Conservation (phyloP, 2,888 invertebrate genomes). For the Pollenia angustigena region DNA sequence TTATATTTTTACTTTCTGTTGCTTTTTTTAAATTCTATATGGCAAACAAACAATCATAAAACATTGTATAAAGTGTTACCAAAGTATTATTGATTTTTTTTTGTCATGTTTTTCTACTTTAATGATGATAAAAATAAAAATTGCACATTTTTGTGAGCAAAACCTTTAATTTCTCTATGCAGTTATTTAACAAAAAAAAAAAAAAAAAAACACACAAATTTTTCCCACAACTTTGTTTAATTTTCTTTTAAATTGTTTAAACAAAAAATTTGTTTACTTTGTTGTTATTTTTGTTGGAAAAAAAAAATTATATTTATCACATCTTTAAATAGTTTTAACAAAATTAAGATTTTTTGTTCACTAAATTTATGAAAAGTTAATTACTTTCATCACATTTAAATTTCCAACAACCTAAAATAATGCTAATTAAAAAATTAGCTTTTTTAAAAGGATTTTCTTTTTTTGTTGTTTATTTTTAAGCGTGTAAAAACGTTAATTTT, state of each 20-base stretch:
- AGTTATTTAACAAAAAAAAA: not conserved
- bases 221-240: not conserved
- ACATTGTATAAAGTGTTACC: constrained; percentile 23
- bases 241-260: constrained; percentile 40
- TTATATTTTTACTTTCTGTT: not conserved
- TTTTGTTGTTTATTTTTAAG: constrained; percentile 1
- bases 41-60: constrained; percentile 31
- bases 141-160: not conserved
- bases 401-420: constrained; percentile 26
- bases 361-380: not conserved
- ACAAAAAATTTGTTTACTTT: not conserved
- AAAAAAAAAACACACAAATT: constrained; percentile 8
- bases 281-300: not conserved
- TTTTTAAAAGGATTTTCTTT: constrained; percentile 1
- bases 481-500: constrained; percentile 1
- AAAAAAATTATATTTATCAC: constrained; percentile 6
- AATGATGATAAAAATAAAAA: not conserved
- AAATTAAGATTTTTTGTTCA: not conserved
- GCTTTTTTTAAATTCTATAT: not conserved
- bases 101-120: constrained; percentile 5
- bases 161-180: not conserved
- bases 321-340: constrained; percentile 16
- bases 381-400: constrained; percentile 15
- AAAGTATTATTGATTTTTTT: constrained; percentile 59
- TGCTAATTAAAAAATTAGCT: constrained; percentile 37